A percentile compares a stretch with the other conserved stretches of the same genome.
phyloP scores from a whole-genome alignment of 2,113 vertebrate genomes.

The western clawed frog (Xenopus tropicalis) region UCB_Xtro_10.0 CM004444.2:23425001-23425500 shows the following conservation, averaged over 20 bases:
- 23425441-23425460: too few relatives aligned
- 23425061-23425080: slow-evolving; percentile 25
- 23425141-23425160: not conserved
- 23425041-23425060: slow-evolving; percentile 32
- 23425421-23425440: too few relatives aligned
- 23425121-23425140: not conserved
- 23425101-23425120: slow-evolving; percentile 5
- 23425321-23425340: too few relatives aligned
- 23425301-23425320: too few relatives aligned
- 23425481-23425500: too few relatives aligned
- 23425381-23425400: too few relatives aligned
- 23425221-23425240: slow-evolving; percentile 11
- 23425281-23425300: not conserved
- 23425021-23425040: slow-evolving; percentile 44
- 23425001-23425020: slow-evolving; percentile 27
- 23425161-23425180: not conserved
- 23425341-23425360: too few relatives aligned
- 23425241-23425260: not conserved
- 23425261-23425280: not conserved
- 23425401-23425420: too few relatives aligned
- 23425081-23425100: not conserved
- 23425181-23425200: not conserved
- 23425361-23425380: too few relatives aligned
- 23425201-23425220: slow-evolving; percentile 8
- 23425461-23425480: too few relatives aligned